Conservation (phyloP, 2,113 vertebrate species). For the Nothoprocta perdicaria region DNA sequence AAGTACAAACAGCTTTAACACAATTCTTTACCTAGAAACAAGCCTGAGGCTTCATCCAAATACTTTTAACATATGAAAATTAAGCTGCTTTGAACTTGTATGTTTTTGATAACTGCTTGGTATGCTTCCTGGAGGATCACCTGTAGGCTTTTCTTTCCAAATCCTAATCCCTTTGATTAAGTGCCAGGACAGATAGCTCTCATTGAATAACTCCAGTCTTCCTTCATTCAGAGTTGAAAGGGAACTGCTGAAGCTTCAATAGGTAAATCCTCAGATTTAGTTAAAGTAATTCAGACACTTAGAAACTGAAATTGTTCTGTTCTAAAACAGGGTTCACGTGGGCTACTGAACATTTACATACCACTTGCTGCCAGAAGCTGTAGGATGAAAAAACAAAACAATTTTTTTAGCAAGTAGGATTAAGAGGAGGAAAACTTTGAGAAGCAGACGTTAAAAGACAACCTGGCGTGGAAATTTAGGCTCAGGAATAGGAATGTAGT, state of each 20-base stretch:
- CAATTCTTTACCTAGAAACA: slow-evolving; percentile 89
- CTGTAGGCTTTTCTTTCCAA: slow-evolving; percentile 96
- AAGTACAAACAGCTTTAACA: slow-evolving; percentile 91
- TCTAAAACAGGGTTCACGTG: slow-evolving; percentile 82
- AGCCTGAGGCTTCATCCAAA: slow-evolving; percentile 90
- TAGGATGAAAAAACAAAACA: slow-evolving; percentile 57
- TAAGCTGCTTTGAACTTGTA: slow-evolving; percentile 97
- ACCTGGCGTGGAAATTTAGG: slow-evolving; percentile 10
- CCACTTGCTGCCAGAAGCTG: slow-evolving; percentile 66
- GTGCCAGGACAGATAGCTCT: slow-evolving; percentile 95
- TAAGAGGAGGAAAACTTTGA: slow-evolving; percentile 49
- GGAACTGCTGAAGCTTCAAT: slow-evolving; percentile 80
- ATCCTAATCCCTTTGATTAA: slow-evolving; percentile 99
- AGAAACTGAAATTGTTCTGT: slow-evolving; percentile 84
- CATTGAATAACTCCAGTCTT: slow-evolving; percentile 87
- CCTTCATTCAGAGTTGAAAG: slow-evolving; percentile 89
- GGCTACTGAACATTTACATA: slow-evolving; percentile 79
- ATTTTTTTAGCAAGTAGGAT: slow-evolving; percentile 48
- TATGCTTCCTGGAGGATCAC: slow-evolving; percentile 99
- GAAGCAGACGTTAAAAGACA: slow-evolving; percentile 34
- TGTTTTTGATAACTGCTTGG: slow-evolving; percentile 99
- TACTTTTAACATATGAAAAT: slow-evolving; percentile 97
- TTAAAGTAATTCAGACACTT: slow-evolving; percentile 81
- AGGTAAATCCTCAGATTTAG: slow-evolving; percentile 84
- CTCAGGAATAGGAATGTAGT: slow-evolving; percentile 1